Conservation (phyloP, 2,113 vertebrate genomes). For the Vulpes vulpes region DNA sequence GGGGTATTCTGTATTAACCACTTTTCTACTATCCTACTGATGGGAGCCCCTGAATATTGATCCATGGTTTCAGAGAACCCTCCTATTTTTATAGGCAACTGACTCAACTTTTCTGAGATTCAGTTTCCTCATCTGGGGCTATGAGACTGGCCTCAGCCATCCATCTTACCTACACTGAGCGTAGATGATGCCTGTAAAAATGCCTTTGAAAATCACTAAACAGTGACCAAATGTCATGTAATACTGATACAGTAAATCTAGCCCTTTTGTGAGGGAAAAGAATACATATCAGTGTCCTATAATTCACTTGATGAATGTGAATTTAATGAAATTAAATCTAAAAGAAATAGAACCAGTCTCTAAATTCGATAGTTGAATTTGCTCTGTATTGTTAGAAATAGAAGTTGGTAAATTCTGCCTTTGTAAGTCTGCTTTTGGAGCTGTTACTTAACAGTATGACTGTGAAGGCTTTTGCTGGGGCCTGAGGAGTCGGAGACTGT, state of each 20-base stretch:
- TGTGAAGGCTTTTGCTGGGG: background rate
- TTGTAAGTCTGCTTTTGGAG: background rate
- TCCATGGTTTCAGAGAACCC: background rate
- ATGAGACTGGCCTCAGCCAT: background rate
- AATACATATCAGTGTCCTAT: background rate
- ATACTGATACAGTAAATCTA: background rate
- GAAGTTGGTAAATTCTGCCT: background rate
- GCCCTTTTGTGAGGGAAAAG: background rate
- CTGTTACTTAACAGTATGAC: background rate
- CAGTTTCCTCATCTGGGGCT: background rate
- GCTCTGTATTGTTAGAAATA: background rate
- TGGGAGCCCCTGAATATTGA: background rate
- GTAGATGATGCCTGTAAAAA: background rate
- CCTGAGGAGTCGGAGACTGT: background rate
- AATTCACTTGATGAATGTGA: background rate
- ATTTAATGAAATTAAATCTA: constrained; percentile 16
- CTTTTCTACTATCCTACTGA: background rate
- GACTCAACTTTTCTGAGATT: background rate
- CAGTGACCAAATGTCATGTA: background rate
- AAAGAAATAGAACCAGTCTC: background rate
- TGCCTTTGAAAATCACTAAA: background rate
- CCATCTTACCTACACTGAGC: background rate
- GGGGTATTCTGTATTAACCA: background rate
- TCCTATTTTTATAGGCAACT: background rate
- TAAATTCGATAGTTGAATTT: background rate